Percentiles rank a stretch among this genome's conserved stretches.
Evolutionary conservation across 2,113 vertebrate genomes (phyloP).

Genomic region (Zapornia atra): DNA sequence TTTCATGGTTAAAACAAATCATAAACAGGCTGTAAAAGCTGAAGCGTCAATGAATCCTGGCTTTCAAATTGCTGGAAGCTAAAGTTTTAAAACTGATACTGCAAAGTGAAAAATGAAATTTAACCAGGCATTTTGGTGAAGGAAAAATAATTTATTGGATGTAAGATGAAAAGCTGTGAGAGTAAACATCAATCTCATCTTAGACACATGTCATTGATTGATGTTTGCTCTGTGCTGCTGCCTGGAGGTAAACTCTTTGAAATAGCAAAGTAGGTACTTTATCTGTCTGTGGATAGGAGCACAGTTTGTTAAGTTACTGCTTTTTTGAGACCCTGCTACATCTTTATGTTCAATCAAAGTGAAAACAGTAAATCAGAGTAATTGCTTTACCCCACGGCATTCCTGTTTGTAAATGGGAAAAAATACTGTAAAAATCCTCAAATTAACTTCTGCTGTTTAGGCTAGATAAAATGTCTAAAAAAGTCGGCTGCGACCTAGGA

Average conservation of each 20-base stretch:
- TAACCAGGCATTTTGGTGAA: slow-evolving; percentile 73
- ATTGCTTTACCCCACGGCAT: slow-evolving; percentile 75
- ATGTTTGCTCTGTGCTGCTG: slow-evolving; percentile 60
- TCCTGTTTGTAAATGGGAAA: slow-evolving; percentile 72
- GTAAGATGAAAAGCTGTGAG: slow-evolving; percentile 66
- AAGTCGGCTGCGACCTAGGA: background rate
- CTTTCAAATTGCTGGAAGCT: slow-evolving; percentile 64
- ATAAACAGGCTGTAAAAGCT: slow-evolving; percentile 48
- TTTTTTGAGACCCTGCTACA: slow-evolving; percentile 69
- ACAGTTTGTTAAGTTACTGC: slow-evolving; percentile 71
- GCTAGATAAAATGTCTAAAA: slow-evolving; percentile 51
- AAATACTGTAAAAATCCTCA: slow-evolving; percentile 74
- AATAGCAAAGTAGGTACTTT: slow-evolving; percentile 77
- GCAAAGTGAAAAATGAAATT: slow-evolving; percentile 77
- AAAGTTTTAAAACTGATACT: slow-evolving; percentile 72
- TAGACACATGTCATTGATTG: slow-evolving; percentile 71
- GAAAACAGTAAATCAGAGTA: slow-evolving; percentile 80
- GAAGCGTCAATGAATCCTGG: slow-evolving; percentile 32
- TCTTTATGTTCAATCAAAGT: slow-evolving; percentile 77
- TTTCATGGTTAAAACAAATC: slow-evolving; percentile 59
- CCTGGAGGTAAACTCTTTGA: slow-evolving; percentile 69
- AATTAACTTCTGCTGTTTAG: slow-evolving; percentile 75
- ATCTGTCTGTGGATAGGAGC: slow-evolving; percentile 65
- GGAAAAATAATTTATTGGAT: slow-evolving; percentile 77
- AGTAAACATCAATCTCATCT: slow-evolving; percentile 71